Evolutionary conservation across 2,113 vertebrate species (phyloP), one percentile per base, ranked within the genome.

Genomic region (Chaetura pelagica): DNA sequence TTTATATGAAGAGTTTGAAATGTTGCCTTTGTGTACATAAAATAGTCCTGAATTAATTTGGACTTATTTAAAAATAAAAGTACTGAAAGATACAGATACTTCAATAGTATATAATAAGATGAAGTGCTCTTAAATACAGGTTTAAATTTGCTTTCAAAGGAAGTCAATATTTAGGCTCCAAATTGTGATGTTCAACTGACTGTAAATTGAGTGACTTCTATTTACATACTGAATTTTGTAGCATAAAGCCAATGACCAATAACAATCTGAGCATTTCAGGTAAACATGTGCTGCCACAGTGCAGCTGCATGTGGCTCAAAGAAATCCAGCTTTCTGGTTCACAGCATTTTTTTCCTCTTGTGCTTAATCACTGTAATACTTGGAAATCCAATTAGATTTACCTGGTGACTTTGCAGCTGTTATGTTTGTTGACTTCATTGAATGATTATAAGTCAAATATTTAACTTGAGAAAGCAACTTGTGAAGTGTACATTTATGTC

Each of bases 331-430:
- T 64, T 95, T 91, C 42, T 59, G 35, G 30, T 58, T 95, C 63
- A 77, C 24, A n/a, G 67, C 17, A 27, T 14, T 59, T 82, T 75
- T 88, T 88, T n/a, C 23, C n/a, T 30, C 63, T 48, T 78, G 27
- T 55, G 51, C 73, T 90, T 90, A 59, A 63, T 90, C 68, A 84
- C 32, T 78, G 34, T 87, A 84, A 59, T 86, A 81, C 84, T 93
- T 93, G 48, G 48, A 92, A 96, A 89, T 89, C 77, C 12, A 74
- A 3, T 80, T 96, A 73, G 73, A 54, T 64, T 40, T 86, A 64
- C 64, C 51, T 81, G 42, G 63, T 84, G 68, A 71, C 38, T 83
- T 90, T 81, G 72, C 86, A 94, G 59, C 80, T 95, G 90, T 76
- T 78, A 9, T 3, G 48, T 91, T 82, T 72, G 42, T 85, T 93